phyloP scores from a whole-genome alignment of 2,113 vertebrate species.

The Heptranchias perlo region DNA sequence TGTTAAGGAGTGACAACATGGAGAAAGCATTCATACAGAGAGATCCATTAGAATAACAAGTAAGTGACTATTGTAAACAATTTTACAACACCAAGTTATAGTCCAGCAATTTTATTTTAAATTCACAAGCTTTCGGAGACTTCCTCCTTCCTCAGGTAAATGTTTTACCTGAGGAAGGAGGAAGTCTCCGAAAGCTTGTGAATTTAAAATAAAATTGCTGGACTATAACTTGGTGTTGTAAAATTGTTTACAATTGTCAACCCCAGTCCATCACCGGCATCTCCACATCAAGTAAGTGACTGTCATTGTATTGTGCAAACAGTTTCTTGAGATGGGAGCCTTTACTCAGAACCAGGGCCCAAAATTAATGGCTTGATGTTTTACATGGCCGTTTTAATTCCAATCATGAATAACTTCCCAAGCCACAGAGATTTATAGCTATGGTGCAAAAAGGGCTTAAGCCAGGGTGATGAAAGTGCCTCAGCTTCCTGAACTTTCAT shows the following conservation, averaged over 20 bases:
- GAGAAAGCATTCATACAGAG: neutral
- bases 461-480: neutral
- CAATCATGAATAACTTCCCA: neutral
- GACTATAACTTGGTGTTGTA: too few species aligned
- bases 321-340: neutral
- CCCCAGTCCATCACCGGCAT: too few species aligned
- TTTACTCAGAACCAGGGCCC: neutral
- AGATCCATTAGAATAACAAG: neutral
- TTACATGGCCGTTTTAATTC: neutral
- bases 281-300: neutral
- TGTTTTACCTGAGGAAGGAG: too few species aligned
- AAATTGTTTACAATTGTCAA: too few species aligned
- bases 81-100: too few species aligned
- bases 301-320: neutral
- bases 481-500: conserved; percentile 47
- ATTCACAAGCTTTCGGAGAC: too few species aligned
- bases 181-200: too few species aligned
- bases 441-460: neutral
- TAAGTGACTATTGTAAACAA: too few species aligned
- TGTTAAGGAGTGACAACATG: neutral
- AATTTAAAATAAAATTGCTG: too few species aligned
- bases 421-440: neutral
- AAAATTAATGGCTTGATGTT: neutral
- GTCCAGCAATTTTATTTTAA: too few species aligned
- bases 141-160: too few species aligned